These are phyloP conservation scores for Ypsolopha scabrella DNA, from an alignment of 2,888 invertebrate species.

Conservation along the genomic window DNA sequence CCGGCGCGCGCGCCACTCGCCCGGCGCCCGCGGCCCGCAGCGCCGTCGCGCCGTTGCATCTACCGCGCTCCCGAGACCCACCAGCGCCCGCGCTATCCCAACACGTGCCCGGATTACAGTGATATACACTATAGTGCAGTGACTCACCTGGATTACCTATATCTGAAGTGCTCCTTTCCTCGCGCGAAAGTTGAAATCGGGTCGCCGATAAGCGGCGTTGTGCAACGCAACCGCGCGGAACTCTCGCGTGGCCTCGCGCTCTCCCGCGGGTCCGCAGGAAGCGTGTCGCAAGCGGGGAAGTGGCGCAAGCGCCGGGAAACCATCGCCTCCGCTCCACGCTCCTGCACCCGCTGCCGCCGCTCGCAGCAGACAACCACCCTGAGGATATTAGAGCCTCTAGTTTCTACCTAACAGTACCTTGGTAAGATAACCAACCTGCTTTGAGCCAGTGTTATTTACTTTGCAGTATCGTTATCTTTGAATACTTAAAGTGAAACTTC, in stretches of 20 bases:
- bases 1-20: constrained; percentile 54
- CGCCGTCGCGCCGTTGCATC: constrained; percentile 52
- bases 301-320: constrained; percentile 63
- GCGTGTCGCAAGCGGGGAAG: constrained; percentile 64
- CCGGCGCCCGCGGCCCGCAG: constrained; percentile 68
- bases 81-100: constrained; percentile 24
- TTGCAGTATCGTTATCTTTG: background rate
- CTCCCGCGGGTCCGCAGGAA: constrained; percentile 52
- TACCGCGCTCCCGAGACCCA: constrained; percentile 16
- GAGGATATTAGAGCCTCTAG: background rate
- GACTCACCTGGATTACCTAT: constrained; percentile 38
- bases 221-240: constrained; percentile 53
- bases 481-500: background rate
- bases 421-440: constrained; percentile 25
- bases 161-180: constrained; percentile 39
- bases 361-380: background rate
- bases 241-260: constrained; percentile 61
- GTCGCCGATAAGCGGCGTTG: constrained; percentile 55
- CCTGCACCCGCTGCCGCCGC: constrained; percentile 40
- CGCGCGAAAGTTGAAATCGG: constrained; percentile 57
- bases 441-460: background rate
- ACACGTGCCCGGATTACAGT: constrained; percentile 63
- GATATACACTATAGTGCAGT: constrained; percentile 43
- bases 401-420: constrained; percentile 26
- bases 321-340: constrained; percentile 21